phyloP scores from a whole-genome alignment of 2,797 vertebrate species.

The Xiphorhynchus erythropygius region DNA sequence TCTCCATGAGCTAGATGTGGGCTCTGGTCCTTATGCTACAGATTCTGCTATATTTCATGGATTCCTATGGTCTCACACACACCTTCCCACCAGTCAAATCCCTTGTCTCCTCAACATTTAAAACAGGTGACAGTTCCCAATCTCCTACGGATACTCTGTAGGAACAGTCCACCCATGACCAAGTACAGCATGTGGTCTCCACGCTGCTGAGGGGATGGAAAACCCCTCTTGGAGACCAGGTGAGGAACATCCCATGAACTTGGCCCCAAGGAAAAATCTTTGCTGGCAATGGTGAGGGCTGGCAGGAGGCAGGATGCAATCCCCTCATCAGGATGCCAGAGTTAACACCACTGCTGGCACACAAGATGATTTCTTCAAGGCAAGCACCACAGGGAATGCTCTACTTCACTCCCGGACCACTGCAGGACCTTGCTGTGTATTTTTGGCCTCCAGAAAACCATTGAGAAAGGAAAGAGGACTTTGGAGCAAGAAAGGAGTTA shows the following conservation, averaged over 20 bases:
- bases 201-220: not conserved
- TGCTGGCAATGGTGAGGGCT: not conserved
- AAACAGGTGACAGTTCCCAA: not conserved
- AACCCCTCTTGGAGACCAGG: not conserved
- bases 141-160: not conserved
- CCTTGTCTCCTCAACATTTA: not conserved
- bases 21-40: not conserved
- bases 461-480: not conserved
- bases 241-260: rapidly evolving
- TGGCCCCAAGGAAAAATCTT: not conserved
- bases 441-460: not conserved
- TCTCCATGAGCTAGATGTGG: not conserved
- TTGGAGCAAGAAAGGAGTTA: not conserved
- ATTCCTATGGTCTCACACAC: not conserved
- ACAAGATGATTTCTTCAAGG: not conserved
- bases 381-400: rapidly evolving
- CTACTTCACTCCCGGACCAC: rapidly evolving
- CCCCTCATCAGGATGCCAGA: not conserved
- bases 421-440: not conserved
- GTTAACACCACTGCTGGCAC: not conserved
- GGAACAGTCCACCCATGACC: not conserved
- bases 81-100: not conserved
- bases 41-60: not conserved
- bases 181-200: rapidly evolving
- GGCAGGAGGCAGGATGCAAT: not conserved